Percentiles rank a stretch among this genome's conserved stretches.
These are phyloP conservation scores for Rhinoderma darwinii DNA, from an alignment of 2,113 vertebrate genomes.

Conservation along the genomic window DNA sequence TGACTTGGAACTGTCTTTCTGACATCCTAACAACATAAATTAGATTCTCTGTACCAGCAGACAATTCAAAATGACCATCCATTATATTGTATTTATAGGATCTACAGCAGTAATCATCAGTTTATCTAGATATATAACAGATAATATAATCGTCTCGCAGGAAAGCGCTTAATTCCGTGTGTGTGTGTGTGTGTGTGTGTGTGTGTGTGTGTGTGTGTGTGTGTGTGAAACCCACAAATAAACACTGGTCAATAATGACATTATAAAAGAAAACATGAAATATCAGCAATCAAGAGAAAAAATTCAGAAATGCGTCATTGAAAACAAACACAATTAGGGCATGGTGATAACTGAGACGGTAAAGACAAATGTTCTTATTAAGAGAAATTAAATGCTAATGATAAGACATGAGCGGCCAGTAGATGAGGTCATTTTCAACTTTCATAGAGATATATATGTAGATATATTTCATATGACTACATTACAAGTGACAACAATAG, in stretches of 20 bases:
- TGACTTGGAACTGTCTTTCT: constrained; percentile 31
- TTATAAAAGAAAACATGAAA: no score
- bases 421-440: not conserved
- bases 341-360: constrained; percentile 21
- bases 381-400: constrained; percentile 22
- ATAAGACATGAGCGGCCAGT: constrained; percentile 5
- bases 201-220: no score
- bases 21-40: constrained; percentile 55
- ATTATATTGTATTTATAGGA: not conserved
- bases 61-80: not conserved
- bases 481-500: no score
- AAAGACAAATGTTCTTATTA: constrained; percentile 31
- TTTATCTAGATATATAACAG: no score
- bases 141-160: no score
- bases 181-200: no score
- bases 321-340: constrained; percentile 15
- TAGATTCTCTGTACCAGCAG: not conserved
- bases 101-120: not conserved
- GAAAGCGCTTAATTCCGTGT: no score
- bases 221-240: no score
- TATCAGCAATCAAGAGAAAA: not conserved
- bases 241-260: no score
- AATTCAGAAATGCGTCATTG: not conserved
- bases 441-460: not conserved
- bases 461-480: not conserved